Evolutionary conservation across 1,140 invertebrate species (phyloP).

Genomic region (Drosophila nasuta): DNA sequence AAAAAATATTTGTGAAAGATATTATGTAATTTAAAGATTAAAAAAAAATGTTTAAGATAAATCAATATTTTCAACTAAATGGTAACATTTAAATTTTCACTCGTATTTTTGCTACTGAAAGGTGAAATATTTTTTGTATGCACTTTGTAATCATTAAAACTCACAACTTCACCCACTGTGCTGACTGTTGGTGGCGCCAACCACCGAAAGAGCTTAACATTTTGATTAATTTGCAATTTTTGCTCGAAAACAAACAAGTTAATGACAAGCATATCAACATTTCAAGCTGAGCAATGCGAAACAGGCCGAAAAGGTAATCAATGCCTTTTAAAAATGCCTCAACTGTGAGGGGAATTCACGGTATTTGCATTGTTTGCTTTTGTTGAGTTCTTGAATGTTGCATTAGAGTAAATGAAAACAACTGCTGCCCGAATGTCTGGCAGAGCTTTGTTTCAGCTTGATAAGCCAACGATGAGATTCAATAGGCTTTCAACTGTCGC

Average conservation of each 20-base stretch:
- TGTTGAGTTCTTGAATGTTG: slow-evolving; percentile 7
- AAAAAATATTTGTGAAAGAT: no score
- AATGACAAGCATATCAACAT: slow-evolving; percentile 12
- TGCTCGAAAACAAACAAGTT: slow-evolving; percentile 14
- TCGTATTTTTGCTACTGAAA: no score
- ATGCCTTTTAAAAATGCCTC: neutral
- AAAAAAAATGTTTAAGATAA: no score
- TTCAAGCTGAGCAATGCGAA: slow-evolving; percentile 5
- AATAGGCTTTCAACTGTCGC: neutral
- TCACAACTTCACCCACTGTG: slow-evolving; percentile 3
- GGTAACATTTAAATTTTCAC: no score
- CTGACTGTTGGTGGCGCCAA: neutral
- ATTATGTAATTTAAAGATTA: no score
- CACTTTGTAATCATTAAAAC: neutral
- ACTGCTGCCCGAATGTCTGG: slow-evolving; percentile 27
- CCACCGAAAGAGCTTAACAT: slow-evolving; percentile 3
- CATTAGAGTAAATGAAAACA: neutral
- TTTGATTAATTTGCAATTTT: slow-evolving; percentile 35
- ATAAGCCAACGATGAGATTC: neutral
- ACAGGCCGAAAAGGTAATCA: slow-evolving; percentile 8
- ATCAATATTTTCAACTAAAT: no score
- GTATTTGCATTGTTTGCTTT: slow-evolving; percentile 5
- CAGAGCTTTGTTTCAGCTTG: neutral
- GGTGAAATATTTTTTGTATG: no score
- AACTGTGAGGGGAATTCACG: slow-evolving; percentile 4